phyloP scores from a whole-genome alignment of 2,888 invertebrate species.

The Cataglyphis altisquamis region DNA sequence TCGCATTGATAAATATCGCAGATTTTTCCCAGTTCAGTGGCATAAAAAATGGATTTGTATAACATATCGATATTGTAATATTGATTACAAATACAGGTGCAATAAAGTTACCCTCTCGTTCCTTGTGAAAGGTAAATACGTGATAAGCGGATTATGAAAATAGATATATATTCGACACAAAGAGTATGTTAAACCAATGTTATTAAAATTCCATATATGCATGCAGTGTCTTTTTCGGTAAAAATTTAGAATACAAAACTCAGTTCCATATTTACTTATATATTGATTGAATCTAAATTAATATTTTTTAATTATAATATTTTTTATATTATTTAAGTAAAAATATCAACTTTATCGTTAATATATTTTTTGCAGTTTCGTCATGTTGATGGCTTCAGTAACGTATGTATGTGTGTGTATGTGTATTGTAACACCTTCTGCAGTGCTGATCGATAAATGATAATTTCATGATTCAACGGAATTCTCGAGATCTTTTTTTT shows the following conservation, averaged over 20 bases:
- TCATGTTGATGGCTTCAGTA: neutral
- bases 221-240: conserved; percentile 11
- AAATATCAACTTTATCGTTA: conserved; percentile 13
- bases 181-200: conserved; percentile 7
- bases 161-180: conserved; percentile 2
- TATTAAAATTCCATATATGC: conserved; percentile 28
- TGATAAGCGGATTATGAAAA: conserved; percentile 10
- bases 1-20: conserved; percentile 11
- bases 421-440: conserved; percentile 33
- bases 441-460: conserved; percentile 33
- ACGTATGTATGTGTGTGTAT: neutral
- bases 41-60: conserved; percentile 13
- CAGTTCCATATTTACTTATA: neutral
- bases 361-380: conserved; percentile 3
- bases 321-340: neutral
- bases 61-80: conserved; percentile 8
- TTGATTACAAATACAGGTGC: conserved; percentile 14
- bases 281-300: neutral
- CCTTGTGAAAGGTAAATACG: neutral
- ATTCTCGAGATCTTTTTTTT: conserved; percentile 16
- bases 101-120: conserved; percentile 16
- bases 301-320: no score
- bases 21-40: conserved; percentile 8
- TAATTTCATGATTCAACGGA: conserved; percentile 25
- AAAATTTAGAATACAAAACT: neutral